phyloP scores from a whole-genome alignment of 2,113 vertebrate genomes.

The Pachypanchax playfairii region DNA sequence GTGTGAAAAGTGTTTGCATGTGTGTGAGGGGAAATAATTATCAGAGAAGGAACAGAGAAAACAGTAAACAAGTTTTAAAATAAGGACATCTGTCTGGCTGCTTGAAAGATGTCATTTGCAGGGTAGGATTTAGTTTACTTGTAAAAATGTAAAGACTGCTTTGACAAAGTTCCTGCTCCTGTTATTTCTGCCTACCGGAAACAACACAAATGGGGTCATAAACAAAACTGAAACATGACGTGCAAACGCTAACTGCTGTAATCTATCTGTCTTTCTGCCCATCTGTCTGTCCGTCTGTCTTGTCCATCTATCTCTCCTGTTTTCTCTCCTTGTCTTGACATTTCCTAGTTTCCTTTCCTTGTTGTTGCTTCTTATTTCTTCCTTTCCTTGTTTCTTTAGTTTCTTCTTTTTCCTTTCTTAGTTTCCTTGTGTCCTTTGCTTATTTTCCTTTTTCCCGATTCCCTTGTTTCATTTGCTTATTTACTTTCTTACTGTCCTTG shows the following conservation, averaged over 20 bases:
- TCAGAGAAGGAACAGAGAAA: constrained; percentile 35
- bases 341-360: no score
- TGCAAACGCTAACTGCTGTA: constrained; percentile 21
- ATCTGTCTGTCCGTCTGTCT: no score
- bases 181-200: constrained; percentile 58
- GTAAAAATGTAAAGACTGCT: constrained; percentile 75
- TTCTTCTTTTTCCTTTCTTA: no score
- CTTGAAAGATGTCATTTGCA: constrained; percentile 23
- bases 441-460: no score
- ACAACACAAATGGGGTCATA: constrained; percentile 37
- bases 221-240: constrained; percentile 47
- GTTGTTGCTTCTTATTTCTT: no score
- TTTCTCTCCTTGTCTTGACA: no score
- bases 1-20: constrained; percentile 22
- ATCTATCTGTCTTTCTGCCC: no score
- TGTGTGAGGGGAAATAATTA: constrained; percentile 47
- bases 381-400: no score
- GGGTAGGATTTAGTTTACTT: constrained; percentile 40
- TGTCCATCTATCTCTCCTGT: no score
- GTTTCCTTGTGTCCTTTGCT: no score
- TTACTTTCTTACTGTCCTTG: no score
- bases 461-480: no score
- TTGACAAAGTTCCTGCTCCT: constrained; percentile 29
- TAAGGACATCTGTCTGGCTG: constrained; percentile 1
- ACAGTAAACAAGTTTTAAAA: constrained; percentile 49